Percentiles rank a stretch among this genome's conserved stretches.
These are phyloP conservation scores for Epirrhoe alternata DNA, from an alignment of 2,888 invertebrate genomes.

Conservation along the genomic window DNA sequence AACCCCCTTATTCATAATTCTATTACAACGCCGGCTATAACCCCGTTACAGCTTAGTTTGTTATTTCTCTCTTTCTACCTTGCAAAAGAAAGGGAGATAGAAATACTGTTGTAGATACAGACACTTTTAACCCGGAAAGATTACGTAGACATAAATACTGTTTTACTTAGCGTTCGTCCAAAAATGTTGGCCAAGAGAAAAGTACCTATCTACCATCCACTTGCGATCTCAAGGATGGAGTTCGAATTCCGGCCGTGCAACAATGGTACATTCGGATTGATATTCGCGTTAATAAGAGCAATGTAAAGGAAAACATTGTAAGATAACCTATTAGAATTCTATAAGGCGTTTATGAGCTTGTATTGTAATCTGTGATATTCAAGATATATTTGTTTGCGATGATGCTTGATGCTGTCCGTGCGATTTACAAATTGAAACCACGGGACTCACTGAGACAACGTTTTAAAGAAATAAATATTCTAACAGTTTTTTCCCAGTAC, in stretches of 20 bases:
- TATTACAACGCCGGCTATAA: background rate
- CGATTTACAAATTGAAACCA: too few relatives aligned
- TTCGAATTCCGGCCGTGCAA: background rate
- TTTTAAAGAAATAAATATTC: too few relatives aligned
- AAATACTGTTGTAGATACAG: background rate
- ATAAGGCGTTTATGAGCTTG: background rate
- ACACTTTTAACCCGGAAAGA: background rate
- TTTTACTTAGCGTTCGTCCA: background rate
- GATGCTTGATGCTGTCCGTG: too few relatives aligned
- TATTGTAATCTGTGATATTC: too few relatives aligned
- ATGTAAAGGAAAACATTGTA: too few relatives aligned
- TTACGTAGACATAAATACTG: background rate
- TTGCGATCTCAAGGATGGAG: background rate
- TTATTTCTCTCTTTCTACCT: background rate
- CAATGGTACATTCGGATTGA: too few relatives aligned
- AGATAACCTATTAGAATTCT: too few relatives aligned
- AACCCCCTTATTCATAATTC: slow-evolving; percentile 3
- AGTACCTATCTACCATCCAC: background rate
- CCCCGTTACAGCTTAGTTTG: background rate
- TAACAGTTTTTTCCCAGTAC: too few relatives aligned
- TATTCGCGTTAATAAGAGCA: too few relatives aligned
- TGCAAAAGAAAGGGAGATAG: background rate
- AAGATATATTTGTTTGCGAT: too few relatives aligned
- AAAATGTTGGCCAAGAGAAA: background rate
- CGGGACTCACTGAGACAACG: too few relatives aligned